phyloP scores from a whole-genome alignment of 2,888 invertebrate genomes.

The Panzeria rudis region DNA sequence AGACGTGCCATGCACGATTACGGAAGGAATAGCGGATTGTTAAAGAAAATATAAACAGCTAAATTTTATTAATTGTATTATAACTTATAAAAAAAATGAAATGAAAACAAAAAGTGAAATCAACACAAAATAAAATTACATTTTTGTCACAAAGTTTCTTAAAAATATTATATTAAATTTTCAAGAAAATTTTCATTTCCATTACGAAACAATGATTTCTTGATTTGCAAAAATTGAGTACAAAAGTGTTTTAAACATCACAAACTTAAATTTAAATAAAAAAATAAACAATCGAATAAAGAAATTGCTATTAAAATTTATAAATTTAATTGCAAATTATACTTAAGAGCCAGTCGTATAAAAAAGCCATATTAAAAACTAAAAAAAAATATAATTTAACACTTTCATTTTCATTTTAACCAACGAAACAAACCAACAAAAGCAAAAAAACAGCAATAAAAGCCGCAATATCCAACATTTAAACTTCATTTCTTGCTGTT shows the following conservation, averaged over 20 bases:
- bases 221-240: neutral
- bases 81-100: neutral
- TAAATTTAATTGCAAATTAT: slow-evolving; percentile 58
- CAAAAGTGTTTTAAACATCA: neutral
- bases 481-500: slow-evolving; percentile 34
- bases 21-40: slow-evolving; percentile 68
- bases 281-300: slow-evolving; percentile 2
- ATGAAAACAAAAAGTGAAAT: slow-evolving; percentile 45
- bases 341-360: slow-evolving; percentile 8
- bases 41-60: neutral
- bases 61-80: neutral
- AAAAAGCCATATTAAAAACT: slow-evolving; percentile 35
- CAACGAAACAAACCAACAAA: slow-evolving; percentile 24
- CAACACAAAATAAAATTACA: neutral
- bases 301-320: slow-evolving; percentile 45
- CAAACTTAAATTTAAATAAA: slow-evolving; percentile 7
- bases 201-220: neutral
- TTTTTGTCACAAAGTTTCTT: slow-evolving; percentile 31
- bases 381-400: slow-evolving; percentile 47
- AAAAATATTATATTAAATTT: neutral
- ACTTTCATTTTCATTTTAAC: slow-evolving; percentile 70
- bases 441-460: slow-evolving; percentile 12
- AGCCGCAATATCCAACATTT: slow-evolving; percentile 38
- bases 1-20: slow-evolving; percentile 71
- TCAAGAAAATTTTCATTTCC: neutral